Base-by-base conservation (phyloP, 2,888 invertebrate species). In the Brachyopa scutellaris region DNA sequence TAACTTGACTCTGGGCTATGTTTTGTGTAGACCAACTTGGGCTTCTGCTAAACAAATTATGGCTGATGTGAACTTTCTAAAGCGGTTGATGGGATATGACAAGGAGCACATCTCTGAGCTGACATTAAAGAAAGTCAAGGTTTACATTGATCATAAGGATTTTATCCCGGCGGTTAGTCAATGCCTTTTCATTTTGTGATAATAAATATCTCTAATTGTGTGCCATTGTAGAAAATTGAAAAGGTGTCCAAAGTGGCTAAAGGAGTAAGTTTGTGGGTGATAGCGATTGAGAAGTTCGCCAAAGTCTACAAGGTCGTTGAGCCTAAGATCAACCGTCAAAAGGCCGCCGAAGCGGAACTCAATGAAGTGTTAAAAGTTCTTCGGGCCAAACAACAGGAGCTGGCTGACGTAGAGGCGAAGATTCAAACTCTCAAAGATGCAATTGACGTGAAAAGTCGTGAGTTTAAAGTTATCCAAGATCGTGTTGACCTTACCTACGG, bases 221-320 rank as follows among this genome's bases (percentile, higher is more conserved):
- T 49, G 8, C 42, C 6, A 8, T 23, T 3, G 3, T 21, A 93
- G 85, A 93, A 93, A 85, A 96, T 98, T 0, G 96, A 95, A 23
- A 96, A 95, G 88, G 97, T 95, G 4, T 95, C 95, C 2, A 94
- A 96, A 93, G 97, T 97, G 0, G 97, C 97, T 87, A 95, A 94
- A 85, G 97, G 97, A 6, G 94, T 98, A 91, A 97, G 97, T 85
- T 93, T 97, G 89, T 98, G 98, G 98, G 97, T 97, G 5, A 93
- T 95, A 87, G 97, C 98, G 0, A 95, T 98, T 84, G 96, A 97
- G 86, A 94, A 94, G 88, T 98, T 97, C 88, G 95, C 97, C 0
- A 95, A 95, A 90, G 95, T 97, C 0, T 97, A 94, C 89, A 93
- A 94, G 88, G 93, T 96, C 5, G 97, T 98, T 1, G 96, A 97